Conservation (phyloP, 2,888 invertebrate genomes). For the Holacanthella duospinosa region DNA sequence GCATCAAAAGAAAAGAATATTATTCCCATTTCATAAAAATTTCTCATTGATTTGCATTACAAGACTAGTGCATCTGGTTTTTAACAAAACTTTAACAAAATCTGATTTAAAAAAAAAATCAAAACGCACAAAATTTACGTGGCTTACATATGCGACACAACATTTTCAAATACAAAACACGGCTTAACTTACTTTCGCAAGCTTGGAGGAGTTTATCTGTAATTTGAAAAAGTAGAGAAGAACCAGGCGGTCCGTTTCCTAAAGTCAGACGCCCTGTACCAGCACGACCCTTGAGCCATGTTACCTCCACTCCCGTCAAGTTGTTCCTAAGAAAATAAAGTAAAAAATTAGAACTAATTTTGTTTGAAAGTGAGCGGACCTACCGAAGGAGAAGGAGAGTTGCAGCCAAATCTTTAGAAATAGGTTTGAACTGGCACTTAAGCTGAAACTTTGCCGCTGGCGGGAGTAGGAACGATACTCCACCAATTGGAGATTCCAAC, state of each 20-base stretch:
- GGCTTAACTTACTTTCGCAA: slow-evolving; percentile 49
- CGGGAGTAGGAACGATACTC: slow-evolving; percentile 50
- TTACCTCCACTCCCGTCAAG: slow-evolving; percentile 76
- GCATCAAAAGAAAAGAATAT: too few relatives aligned
- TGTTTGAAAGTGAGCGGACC: background rate
- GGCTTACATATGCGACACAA: background rate
- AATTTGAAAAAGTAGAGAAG: slow-evolving; percentile 65
- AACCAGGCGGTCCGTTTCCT: slow-evolving; percentile 73
- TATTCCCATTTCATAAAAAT: too few relatives aligned
- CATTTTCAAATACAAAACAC: background rate
- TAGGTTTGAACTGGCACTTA: slow-evolving; percentile 30
- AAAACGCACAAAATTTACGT: too few relatives aligned
- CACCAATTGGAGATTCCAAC: slow-evolving; percentile 38
- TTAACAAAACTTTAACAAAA: too few relatives aligned
- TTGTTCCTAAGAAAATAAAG: slow-evolving; percentile 59
- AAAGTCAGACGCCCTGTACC: slow-evolving; percentile 78
- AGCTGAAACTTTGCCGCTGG: slow-evolving; percentile 47
- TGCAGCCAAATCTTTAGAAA: slow-evolving; percentile 32
- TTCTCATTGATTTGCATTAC: too few relatives aligned
- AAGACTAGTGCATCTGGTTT: too few relatives aligned
- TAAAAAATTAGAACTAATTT: background rate
- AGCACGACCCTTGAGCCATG: slow-evolving; percentile 72
- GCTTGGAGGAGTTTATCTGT: slow-evolving; percentile 54
- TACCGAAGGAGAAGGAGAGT: slow-evolving; percentile 34
- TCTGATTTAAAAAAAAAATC: too few relatives aligned